Evolutionary conservation across 64 coral and sea anemone species (phyloP).

Genomic region (Dendrophyllia cribrosa): DNA sequence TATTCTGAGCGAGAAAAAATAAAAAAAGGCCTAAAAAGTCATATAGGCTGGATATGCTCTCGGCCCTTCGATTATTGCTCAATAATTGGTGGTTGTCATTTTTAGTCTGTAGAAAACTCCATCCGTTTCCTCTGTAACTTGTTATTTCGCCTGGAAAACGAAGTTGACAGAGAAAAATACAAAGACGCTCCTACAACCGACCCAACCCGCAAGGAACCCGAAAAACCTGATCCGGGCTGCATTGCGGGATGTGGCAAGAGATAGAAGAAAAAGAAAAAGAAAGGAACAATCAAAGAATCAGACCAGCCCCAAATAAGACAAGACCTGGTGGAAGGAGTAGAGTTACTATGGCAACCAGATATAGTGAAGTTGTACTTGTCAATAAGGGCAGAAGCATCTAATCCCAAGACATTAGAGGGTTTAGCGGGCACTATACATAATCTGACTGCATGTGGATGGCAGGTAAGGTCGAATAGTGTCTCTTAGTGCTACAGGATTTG

Average conservation of each 20-base stretch:
- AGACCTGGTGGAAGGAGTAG: constrained; percentile 68
- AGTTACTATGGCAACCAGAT: constrained; percentile 85
- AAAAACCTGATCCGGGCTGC: constrained; percentile 76
- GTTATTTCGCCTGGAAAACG: constrained; percentile 92
- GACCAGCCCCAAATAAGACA: constrained; percentile 38
- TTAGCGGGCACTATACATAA: constrained; percentile 87
- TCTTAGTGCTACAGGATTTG: no score
- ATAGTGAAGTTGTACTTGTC: constrained; percentile 83
- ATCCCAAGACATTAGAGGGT: constrained; percentile 84
- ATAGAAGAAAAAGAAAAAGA: constrained; percentile 78
- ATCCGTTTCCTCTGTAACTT: constrained; percentile 92
- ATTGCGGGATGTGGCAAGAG: no score
- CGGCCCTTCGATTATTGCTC: no score
- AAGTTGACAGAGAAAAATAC: constrained; percentile 91
- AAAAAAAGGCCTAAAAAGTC: no score
- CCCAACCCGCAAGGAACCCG: constrained; percentile 61
- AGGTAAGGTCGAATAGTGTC: constrained; percentile 72
- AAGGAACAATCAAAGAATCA: constrained; percentile 37
- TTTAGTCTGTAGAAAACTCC: constrained; percentile 92
- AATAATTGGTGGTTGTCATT: not conserved
- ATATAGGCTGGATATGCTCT: no score
- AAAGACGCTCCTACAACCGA: constrained; percentile 72
- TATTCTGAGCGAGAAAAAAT: no score
- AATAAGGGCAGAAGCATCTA: constrained; percentile 70
- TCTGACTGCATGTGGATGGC: constrained; percentile 93